Evolutionary conservation across 2,113 vertebrate genomes (phyloP), one percentile per base, ranked within the genome.

Genomic region (Ia io): DNA sequence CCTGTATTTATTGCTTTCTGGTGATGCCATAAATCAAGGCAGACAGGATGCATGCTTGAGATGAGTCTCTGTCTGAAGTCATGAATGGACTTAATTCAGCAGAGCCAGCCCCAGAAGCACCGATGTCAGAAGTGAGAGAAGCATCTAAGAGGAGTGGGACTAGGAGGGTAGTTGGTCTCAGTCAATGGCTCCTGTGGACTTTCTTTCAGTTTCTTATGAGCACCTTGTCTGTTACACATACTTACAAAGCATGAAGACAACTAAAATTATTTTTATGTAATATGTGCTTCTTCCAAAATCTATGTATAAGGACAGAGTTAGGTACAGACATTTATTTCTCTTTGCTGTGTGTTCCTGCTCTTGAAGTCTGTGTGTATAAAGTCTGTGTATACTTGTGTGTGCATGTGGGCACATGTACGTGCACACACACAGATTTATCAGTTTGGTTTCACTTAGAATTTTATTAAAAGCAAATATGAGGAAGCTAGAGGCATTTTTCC

Each of bases 401-500:
- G 42, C 69, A 28, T 63, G 44, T 49, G 5, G 1, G 18, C 9
- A 49, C 28, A 7, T 63, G 18, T 12, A 18, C 32, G 9, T 63
- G 32, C 1, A 82, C 20, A 40, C 6, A 40, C 3, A n/a, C 93
- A 90, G 90, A 93, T 53, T 70, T 69, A 37, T 22, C 42, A 2
- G 56, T 94, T 93, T 76, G 73, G 63, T 96, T 95, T 96, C 84
- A 28, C 92, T 84, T 78, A 35, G 18, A 0, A 1, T 0, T 0
- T 95, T 95, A 84, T 69, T 96, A 61, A 95, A 97, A 95, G 51
- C 44, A 91, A 92, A 88, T 76, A n/a, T 94, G 53, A 30, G 47
- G 59, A 96, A 91, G 63, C 35, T 78, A 76, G 74, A 96, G 47
- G 20, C 25, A 91, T 90, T 97, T 96, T 80, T 74, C 70, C 0